Conservation (phyloP, 1,140 invertebrate species). For the Metaphire vulgaris region DNA sequence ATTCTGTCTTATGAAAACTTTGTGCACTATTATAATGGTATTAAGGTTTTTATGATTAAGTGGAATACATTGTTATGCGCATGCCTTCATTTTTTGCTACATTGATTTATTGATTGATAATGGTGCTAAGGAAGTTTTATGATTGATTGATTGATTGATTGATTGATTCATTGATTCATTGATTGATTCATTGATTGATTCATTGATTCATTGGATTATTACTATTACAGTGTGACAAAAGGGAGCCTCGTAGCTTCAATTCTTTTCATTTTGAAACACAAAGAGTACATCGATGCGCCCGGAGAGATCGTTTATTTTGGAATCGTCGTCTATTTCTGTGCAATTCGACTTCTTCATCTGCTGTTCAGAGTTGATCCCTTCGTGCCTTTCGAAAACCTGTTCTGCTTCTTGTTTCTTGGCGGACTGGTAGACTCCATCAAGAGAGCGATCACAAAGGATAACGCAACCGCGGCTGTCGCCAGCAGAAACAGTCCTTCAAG, state of each 20-base stretch:
- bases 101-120: too few species aligned
- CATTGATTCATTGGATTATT: too few species aligned
- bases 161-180: too few species aligned
- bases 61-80: too few species aligned
- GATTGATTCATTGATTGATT: too few species aligned
- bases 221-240: constrained; percentile 66
- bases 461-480: constrained; percentile 14
- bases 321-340: constrained; percentile 98
- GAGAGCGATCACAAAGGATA: constrained; percentile 37
- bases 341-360: constrained; percentile 95
- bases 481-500: neutral
- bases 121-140: too few species aligned
- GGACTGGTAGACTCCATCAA: constrained; percentile 91
- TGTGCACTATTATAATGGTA: too few species aligned
- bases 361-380: constrained; percentile 96
- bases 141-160: too few species aligned
- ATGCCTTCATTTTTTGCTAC: too few species aligned
- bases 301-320: constrained; percentile 95
- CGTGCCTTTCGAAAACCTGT: constrained; percentile 94
- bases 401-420: constrained; percentile 93
- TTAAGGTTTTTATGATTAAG: too few species aligned
- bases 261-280: constrained; percentile 93
- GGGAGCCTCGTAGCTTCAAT: constrained; percentile 88
- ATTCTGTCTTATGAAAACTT: too few species aligned
- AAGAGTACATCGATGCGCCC: constrained; percentile 92